Conservation (phyloP, 2,113 vertebrate species). For the Sceloporus undulatus region DNA sequence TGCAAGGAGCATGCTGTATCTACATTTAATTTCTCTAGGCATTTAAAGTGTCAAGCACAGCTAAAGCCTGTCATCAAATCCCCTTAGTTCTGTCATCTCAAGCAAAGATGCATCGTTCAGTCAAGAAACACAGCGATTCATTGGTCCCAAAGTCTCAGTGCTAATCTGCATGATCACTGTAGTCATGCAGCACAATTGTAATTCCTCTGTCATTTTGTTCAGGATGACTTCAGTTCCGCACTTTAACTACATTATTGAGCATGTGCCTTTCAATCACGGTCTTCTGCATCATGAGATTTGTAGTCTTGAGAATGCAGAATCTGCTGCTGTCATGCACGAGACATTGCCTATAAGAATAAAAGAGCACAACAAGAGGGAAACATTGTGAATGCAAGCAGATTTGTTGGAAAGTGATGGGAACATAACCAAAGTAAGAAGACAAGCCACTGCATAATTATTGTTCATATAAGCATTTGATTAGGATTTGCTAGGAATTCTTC, state of each 20-base stretch:
- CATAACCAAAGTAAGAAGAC: not conserved
- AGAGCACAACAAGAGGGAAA: not conserved
- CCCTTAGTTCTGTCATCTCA: slow-evolving; percentile 6
- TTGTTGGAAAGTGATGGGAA: not conserved
- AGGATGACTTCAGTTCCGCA: not conserved
- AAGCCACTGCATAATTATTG: not conserved
- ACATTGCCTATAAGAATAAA: not conserved
- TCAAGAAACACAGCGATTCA: not conserved
- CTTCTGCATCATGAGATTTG: not conserved
- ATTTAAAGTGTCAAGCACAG: slow-evolving; percentile 24
- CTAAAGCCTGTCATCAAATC: slow-evolving; percentile 10
- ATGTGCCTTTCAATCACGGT: not conserved
- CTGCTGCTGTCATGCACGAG: not conserved
- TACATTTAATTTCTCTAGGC: not conserved
- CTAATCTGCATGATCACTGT: not conserved
- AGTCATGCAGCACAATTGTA: not conserved
- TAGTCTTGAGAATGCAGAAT: not conserved
- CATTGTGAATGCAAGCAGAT: not conserved
- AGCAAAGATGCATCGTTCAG: not conserved
- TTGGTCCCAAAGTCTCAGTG: not conserved
- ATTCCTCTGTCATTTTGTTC: not conserved
- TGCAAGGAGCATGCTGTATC: fast-evolving
- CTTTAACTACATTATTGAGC: not conserved
- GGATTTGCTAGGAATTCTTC: not conserved
- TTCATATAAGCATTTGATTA: not conserved